Conservation (phyloP, 2,888 invertebrate genomes). For the Chymomyza caudatula region DNA sequence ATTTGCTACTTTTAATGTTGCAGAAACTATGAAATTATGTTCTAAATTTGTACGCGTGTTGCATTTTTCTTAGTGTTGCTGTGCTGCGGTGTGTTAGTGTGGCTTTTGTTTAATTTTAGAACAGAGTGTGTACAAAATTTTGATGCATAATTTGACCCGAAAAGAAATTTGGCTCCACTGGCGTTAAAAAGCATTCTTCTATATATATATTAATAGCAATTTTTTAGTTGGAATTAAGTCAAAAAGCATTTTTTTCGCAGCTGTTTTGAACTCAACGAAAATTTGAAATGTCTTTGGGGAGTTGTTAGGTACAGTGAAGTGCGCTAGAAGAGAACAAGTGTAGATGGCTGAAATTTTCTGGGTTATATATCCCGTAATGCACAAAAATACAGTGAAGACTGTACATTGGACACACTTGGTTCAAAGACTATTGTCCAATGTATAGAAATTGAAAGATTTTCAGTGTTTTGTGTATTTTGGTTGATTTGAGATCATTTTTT, state of each 20-base stretch:
- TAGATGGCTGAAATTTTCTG: background rate
- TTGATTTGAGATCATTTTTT: too few species aligned
- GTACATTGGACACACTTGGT: too few species aligned
- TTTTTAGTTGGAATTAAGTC: background rate
- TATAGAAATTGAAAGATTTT: too few species aligned
- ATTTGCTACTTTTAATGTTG: conserved; percentile 13
- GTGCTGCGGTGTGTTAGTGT: background rate
- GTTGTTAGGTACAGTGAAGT: background rate
- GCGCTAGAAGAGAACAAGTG: background rate
- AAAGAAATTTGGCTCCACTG: conserved; percentile 48
- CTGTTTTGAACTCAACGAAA: background rate
- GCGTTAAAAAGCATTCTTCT: background rate
- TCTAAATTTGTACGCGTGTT: background rate
- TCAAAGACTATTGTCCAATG: too few species aligned
- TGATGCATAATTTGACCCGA: conserved; percentile 36
- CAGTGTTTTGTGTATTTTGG: too few species aligned
- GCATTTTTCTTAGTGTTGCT: background rate
- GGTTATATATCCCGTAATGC: too few species aligned
- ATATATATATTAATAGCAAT: background rate
- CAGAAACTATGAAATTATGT: background rate
- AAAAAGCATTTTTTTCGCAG: background rate
- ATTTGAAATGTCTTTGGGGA: background rate
- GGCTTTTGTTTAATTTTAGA: conserved; percentile 53
- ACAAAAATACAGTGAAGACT: too few species aligned
- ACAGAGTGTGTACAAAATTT: conserved; percentile 45